phyloP scores from a whole-genome alignment of 2,888 invertebrate species.

The Alloscopus bannaensis region DNA sequence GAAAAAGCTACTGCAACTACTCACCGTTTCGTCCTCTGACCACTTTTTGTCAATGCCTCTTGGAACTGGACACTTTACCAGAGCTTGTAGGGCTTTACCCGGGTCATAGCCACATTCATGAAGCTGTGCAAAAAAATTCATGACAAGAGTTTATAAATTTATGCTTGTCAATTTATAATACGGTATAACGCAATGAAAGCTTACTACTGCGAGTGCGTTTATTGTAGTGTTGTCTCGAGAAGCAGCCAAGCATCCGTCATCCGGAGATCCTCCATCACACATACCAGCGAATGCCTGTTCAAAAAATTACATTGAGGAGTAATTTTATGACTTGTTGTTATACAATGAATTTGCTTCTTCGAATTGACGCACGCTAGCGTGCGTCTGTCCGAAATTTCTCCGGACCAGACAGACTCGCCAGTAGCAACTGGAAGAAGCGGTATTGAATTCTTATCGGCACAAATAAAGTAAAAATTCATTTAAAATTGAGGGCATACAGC shows the following conservation, averaged over 20 bases:
- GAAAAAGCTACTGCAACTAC: too few relatives aligned
- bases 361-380: too few relatives aligned
- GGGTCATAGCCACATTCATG: slow-evolving; percentile 98
- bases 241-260: slow-evolving; percentile 97
- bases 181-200: too few relatives aligned
- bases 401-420: background rate
- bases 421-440: too few relatives aligned
- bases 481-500: slow-evolving; percentile 77
- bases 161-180: too few relatives aligned
- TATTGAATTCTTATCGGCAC: too few relatives aligned
- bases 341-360: background rate
- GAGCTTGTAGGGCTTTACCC: slow-evolving; percentile 94
- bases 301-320: slow-evolving; percentile 8
- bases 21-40: slow-evolving; percentile 95
- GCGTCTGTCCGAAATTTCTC: background rate
- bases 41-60: slow-evolving; percentile 98
- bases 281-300: slow-evolving; percentile 92
- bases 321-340: background rate
- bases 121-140: too few relatives aligned
- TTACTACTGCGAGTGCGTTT: slow-evolving; percentile 94
- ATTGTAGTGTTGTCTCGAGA: slow-evolving; percentile 98
- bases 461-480: slow-evolving; percentile 9
- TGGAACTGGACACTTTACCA: slow-evolving; percentile 97
- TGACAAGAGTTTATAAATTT: too few relatives aligned
- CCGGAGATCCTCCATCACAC: slow-evolving; percentile 95